Conservation (phyloP, 2,797 vertebrate species). For the Pipistrellus pygmaeus region DNA sequence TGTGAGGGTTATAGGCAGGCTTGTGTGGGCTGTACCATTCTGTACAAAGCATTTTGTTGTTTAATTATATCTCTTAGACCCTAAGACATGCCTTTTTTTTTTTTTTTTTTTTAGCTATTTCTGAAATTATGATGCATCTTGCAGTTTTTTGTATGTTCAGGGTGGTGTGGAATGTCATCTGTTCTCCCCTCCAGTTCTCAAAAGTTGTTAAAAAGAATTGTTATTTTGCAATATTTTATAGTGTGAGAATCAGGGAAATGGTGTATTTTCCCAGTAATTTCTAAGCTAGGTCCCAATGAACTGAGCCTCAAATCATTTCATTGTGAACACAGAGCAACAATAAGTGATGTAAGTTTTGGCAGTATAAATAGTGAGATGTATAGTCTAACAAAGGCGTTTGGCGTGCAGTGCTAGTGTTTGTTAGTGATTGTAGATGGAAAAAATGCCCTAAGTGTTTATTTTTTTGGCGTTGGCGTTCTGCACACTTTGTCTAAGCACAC, state of each 20-base stretch:
- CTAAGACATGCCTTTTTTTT: background rate
- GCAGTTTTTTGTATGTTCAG: slow-evolving; percentile 19
- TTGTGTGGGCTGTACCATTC: background rate
- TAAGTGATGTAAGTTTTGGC: slow-evolving; percentile 59
- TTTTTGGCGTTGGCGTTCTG: slow-evolving; percentile 54
- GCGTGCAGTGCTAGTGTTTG: slow-evolving; percentile 12
- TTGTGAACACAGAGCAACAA: background rate
- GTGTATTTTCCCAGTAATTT: slow-evolving; percentile 41
- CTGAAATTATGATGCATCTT: slow-evolving; percentile 43
- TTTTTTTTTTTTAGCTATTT: background rate
- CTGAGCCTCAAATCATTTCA: slow-evolving; percentile 59
- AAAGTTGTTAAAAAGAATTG: slow-evolving; percentile 38
- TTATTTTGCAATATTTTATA: background rate
- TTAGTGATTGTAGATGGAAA: background rate
- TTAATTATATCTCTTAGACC: slow-evolving; percentile 56
- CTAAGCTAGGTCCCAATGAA: slow-evolving; percentile 29
- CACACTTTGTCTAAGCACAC: background rate
- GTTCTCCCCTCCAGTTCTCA: background rate
- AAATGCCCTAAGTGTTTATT: slow-evolving; percentile 22
- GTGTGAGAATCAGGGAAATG: slow-evolving; percentile 33
- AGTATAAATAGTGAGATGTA: slow-evolving; percentile 9
- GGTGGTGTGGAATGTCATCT: background rate
- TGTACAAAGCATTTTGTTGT: slow-evolving; percentile 14
- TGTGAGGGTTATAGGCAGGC: background rate
- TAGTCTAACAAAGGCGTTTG: slow-evolving; percentile 46